A percentile compares a stretch with the other conserved stretches of the same genome.
Evolutionary conservation across 2,888 invertebrate genomes (phyloP).

Genomic region (Clistopyga incitator): DNA sequence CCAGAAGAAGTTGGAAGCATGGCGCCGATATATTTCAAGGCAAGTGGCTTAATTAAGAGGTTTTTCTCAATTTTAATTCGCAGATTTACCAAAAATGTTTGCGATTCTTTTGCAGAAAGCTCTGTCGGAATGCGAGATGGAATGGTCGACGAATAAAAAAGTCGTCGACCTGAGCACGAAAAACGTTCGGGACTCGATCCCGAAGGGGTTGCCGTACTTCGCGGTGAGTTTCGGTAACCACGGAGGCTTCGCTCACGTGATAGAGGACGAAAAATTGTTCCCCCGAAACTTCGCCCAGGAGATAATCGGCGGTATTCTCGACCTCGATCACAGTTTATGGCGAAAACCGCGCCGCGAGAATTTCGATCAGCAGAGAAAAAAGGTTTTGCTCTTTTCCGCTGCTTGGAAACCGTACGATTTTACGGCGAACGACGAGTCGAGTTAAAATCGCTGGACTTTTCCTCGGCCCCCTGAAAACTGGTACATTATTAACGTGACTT

Average conservation of each 20-base stretch:
- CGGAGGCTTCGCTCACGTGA: conserved; percentile 97
- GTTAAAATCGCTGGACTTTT: conserved; percentile 11
- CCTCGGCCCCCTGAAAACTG: background rate
- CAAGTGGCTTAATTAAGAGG: conserved; percentile 72
- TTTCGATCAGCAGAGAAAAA: conserved; percentile 90
- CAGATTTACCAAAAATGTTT: background rate
- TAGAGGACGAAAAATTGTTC: conserved; percentile 96
- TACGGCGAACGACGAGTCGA: conserved; percentile 74
- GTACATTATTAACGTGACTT: background rate
- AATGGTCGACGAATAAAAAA: conserved; percentile 98
- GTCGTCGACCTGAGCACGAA: conserved; percentile 89
- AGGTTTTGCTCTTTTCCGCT: conserved; percentile 90
- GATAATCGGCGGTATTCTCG: conserved; percentile 97
- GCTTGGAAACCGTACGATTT: conserved; percentile 90
- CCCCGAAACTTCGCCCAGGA: conserved; percentile 96
- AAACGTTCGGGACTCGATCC: conserved; percentile 92
- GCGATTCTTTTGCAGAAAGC: conserved; percentile 88
- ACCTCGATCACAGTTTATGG: conserved; percentile 94
- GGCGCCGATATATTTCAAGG: conserved; percentile 98
- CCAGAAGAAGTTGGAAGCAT: conserved; percentile 93
- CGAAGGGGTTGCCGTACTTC: conserved; percentile 98
- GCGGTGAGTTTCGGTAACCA: conserved; percentile 96
- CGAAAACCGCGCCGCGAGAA: conserved; percentile 91
- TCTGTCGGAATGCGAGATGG: conserved; percentile 96
- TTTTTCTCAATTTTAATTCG: conserved; percentile 1